A percentile compares a stretch with the other conserved stretches of the same genome.
phyloP scores from a whole-genome alignment of 2,888 invertebrate species.

The Macrophya alboannulata region DNA sequence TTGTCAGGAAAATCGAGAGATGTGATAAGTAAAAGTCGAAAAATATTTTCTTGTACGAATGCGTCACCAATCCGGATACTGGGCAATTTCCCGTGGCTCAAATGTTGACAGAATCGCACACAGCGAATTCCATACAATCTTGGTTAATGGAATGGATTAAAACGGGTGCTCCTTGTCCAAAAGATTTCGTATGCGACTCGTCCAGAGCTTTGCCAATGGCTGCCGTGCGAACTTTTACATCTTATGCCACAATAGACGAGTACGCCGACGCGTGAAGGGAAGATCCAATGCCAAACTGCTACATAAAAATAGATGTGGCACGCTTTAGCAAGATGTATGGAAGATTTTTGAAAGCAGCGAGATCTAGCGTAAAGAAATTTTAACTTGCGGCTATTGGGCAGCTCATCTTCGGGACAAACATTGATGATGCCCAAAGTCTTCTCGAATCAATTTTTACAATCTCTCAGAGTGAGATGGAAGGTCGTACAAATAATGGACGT shows the following conservation, averaged over 20 bases:
- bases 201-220: slow-evolving; percentile 33
- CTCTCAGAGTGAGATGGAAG: slow-evolving; percentile 30
- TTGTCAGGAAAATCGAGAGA: slow-evolving; percentile 2
- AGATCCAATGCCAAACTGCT: slow-evolving; percentile 13
- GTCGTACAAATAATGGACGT: background rate
- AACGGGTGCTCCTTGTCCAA: slow-evolving; percentile 13
- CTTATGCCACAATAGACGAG: background rate
- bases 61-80: slow-evolving; percentile 17
- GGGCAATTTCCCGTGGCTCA: slow-evolving; percentile 47
- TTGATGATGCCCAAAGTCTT: slow-evolving; percentile 1
- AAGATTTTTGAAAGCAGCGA: background rate
- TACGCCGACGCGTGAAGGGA: slow-evolving; percentile 15
- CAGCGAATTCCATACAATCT: slow-evolving; percentile 30
- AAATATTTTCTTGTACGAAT: slow-evolving; percentile 41
- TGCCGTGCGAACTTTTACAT: slow-evolving; percentile 1
- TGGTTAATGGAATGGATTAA: slow-evolving; percentile 35
- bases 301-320: slow-evolving; percentile 42
- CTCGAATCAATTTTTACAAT: slow-evolving; percentile 30
- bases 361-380: slow-evolving; percentile 46
- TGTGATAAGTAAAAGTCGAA: background rate
- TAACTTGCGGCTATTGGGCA: slow-evolving; percentile 59
- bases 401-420: slow-evolving; percentile 11
- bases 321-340: slow-evolving; percentile 40
- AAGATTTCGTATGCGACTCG: slow-evolving; percentile 36
- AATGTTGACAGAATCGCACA: slow-evolving; percentile 36